These are phyloP conservation scores for Cremastinae sp. DNA, from an alignment of 2,888 invertebrate species.

Conservation along the genomic window DNA sequence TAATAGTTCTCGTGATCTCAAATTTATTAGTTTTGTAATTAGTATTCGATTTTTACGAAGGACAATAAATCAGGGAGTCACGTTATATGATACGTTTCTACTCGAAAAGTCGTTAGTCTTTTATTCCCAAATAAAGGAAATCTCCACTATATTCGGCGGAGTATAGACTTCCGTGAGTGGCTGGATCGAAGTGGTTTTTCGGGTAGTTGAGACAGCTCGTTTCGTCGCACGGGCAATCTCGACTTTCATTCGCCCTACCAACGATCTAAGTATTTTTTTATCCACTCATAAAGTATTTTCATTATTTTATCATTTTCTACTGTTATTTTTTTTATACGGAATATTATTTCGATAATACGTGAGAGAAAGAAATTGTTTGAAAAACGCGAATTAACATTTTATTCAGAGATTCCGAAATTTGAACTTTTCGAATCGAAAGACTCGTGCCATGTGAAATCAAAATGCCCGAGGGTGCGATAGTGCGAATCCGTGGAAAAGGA, in stretches of 20 bases:
- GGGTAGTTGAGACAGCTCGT: constrained; percentile 12
- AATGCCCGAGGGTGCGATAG: constrained; percentile 36
- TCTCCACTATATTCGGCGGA: constrained; percentile 30
- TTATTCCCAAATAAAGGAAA: constrained; percentile 36
- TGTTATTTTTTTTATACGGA: too few species aligned
- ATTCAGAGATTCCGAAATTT: too few species aligned
- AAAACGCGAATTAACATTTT: too few species aligned
- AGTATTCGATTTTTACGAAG: too few species aligned
- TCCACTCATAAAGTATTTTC: too few species aligned
- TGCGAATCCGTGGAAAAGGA: constrained; percentile 16
- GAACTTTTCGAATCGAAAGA: too few species aligned
- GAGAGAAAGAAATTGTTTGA: too few species aligned
- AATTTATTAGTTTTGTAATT: too few species aligned
- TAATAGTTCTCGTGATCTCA: too few species aligned
- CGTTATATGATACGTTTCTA: background rate
- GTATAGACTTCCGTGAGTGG: constrained; percentile 28
- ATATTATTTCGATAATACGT: too few species aligned
- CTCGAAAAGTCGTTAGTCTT: constrained; percentile 16
- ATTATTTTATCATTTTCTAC: constrained; percentile 10
- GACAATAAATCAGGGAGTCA: too few species aligned
- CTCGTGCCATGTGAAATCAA: constrained; percentile 9
- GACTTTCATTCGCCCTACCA: background rate
- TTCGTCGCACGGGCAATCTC: background rate
- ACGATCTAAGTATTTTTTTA: too few species aligned
- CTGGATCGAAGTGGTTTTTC: constrained; percentile 39